phyloP scores from a whole-genome alignment of 1,140 invertebrate genomes.

The Bombus confusus region DNA sequence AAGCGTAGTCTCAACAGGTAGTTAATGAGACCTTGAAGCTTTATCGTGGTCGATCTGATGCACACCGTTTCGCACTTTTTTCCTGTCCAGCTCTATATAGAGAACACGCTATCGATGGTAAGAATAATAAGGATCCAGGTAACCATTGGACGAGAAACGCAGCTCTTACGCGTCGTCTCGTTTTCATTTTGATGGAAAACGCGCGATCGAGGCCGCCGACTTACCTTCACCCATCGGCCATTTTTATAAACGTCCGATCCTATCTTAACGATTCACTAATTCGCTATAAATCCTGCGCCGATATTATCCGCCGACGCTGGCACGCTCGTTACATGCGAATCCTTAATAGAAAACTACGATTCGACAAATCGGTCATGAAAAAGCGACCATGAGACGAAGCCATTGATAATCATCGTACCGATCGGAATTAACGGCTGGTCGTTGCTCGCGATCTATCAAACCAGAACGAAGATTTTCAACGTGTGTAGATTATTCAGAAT shows the following conservation, averaged over 20 bases:
- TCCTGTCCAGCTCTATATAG: neutral
- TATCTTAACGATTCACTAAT: slow-evolving; percentile 31
- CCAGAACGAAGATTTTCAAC: slow-evolving; percentile 3
- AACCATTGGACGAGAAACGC: neutral
- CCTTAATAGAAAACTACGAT: slow-evolving; percentile 17
- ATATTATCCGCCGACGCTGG: neutral
- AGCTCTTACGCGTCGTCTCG: neutral
- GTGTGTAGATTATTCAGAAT: neutral
- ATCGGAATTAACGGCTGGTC: slow-evolving; percentile 22
- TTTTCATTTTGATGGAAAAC: slow-evolving; percentile 41
- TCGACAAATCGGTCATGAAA: neutral
- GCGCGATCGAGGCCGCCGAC: neutral
- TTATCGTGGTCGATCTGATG: neutral
- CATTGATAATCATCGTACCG: slow-evolving; percentile 41
- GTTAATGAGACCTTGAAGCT: slow-evolving; percentile 9
- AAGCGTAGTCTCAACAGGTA: neutral
- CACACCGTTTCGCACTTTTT: neutral
- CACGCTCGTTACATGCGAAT: neutral
- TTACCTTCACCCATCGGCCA: neutral
- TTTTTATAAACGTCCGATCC: slow-evolving; percentile 23
- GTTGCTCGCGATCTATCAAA: slow-evolving; percentile 10
- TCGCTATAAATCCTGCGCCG: slow-evolving; percentile 9
- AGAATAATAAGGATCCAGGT: neutral
- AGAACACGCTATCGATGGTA: neutral
- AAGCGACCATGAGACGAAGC: neutral